A percentile compares a stretch with the other conserved stretches of the same genome.
Conservation (phyloP, 2,113 vertebrate genomes). For the Mungos mungo region DNA sequence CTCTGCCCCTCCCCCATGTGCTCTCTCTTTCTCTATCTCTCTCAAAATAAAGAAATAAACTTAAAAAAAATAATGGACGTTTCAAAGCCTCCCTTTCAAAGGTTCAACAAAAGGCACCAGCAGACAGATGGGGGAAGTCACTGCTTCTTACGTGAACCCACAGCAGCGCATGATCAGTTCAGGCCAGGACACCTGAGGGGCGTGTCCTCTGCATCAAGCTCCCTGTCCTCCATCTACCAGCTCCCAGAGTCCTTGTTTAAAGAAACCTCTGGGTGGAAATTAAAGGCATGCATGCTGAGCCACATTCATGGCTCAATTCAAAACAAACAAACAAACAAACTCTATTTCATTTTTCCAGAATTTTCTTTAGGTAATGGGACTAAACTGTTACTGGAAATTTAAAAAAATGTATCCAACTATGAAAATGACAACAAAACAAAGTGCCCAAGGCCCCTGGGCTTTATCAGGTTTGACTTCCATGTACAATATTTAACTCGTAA, state of each 20-base stretch:
- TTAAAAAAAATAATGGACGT: too few species aligned
- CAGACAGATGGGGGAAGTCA: fast-evolving
- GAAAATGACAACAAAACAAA: background rate
- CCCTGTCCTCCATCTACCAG: background rate
- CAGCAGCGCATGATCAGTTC: background rate
- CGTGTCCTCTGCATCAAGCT: fast-evolving
- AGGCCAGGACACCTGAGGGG: background rate
- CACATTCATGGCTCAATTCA: too few species aligned
- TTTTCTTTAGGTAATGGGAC: background rate
- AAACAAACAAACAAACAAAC: background rate
- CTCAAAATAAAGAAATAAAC: too few species aligned
- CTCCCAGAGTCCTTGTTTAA: background rate
- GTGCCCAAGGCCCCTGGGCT: background rate
- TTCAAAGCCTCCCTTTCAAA: background rate
- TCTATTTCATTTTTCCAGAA: background rate
- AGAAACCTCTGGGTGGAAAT: background rate
- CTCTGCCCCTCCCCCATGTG: too few species aligned
- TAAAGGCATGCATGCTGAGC: background rate
- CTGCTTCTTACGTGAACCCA: background rate
- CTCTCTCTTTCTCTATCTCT: too few species aligned
- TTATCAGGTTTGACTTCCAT: background rate
- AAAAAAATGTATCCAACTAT: background rate
- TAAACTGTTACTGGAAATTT: background rate
- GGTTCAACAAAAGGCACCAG: background rate
- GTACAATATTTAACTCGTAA: background rate